Evolutionary conservation across 2,113 vertebrate species (phyloP).

Genomic region (Parus major): DNA sequence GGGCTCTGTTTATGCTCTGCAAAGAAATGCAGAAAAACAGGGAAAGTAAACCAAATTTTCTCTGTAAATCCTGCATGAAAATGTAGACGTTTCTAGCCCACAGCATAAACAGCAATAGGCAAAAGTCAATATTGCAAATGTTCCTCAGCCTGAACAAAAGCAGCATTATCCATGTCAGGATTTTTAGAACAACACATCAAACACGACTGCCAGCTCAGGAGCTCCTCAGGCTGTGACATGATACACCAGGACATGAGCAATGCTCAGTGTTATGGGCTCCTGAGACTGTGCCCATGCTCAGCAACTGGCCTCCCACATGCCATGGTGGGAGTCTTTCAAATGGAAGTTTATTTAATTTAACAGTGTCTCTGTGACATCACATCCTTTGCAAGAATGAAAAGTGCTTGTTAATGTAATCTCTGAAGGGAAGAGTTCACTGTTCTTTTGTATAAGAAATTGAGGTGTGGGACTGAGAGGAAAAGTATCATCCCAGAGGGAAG

Average conservation of each 20-base stretch:
- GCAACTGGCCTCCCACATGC: not conserved
- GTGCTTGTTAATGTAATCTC: not conserved
- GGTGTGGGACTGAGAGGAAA: not conserved
- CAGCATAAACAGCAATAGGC: not conserved
- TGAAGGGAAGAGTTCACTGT: not conserved
- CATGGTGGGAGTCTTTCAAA: not conserved
- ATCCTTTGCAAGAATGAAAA: not conserved
- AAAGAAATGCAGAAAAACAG: not conserved
- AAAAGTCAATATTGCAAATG: not conserved
- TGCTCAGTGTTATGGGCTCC: fast-evolving
- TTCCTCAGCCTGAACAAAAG: not conserved
- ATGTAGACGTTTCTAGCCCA: not conserved
- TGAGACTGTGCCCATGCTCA: not conserved
- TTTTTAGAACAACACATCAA: not conserved
- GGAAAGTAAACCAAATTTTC: not conserved
- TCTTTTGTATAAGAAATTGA: not conserved
- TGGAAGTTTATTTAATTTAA: not conserved
- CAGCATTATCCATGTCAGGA: not conserved
- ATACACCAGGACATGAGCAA: not conserved
- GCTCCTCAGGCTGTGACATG: not conserved
- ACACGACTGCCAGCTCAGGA: not conserved
- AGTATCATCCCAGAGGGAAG: not conserved
- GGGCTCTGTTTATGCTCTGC: not conserved
- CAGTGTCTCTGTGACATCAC: not conserved
- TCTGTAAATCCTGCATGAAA: not conserved